Evolutionary conservation across 2,888 invertebrate genomes (phyloP).

Genomic region (Chymomyza fuscimana): DNA sequence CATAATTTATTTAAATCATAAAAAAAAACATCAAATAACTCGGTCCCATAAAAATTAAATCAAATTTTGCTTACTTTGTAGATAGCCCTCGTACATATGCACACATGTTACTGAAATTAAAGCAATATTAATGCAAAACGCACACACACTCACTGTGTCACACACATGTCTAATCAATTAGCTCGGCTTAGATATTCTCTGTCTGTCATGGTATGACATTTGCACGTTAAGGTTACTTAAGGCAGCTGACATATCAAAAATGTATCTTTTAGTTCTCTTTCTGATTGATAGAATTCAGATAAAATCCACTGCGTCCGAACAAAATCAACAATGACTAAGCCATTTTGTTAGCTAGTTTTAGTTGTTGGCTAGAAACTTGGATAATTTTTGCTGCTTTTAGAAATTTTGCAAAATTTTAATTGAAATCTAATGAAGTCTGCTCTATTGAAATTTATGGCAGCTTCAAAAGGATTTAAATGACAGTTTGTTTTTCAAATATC

Average conservation of each 20-base stretch:
- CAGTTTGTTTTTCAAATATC: too few relatives aligned
- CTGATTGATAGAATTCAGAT: not conserved
- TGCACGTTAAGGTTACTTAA: not conserved
- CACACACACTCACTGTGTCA: not conserved
- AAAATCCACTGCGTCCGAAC: not conserved
- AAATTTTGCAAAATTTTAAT: too few relatives aligned
- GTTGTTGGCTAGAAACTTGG: not conserved
- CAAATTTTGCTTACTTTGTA: too few relatives aligned
- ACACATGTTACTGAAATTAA: slow-evolving; percentile 33
- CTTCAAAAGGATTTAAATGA: too few relatives aligned
- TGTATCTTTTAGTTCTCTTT: not conserved
- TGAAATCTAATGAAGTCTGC: too few relatives aligned
- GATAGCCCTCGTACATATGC: too few relatives aligned
- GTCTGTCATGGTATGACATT: not conserved
- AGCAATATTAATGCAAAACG: slow-evolving; percentile 25
- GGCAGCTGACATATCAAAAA: not conserved
- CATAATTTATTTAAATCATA: too few relatives aligned
- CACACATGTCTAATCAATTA: slow-evolving; percentile 56
- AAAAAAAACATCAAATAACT: too few relatives aligned
- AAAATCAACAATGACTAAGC: not conserved
- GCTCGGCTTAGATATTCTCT: slow-evolving; percentile 23
- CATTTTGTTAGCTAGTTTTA: not conserved
- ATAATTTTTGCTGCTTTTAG: too few relatives aligned
- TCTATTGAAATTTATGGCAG: too few relatives aligned
- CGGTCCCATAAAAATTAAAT: too few relatives aligned